These are phyloP conservation scores for Hemicrepidius hirtus DNA, from an alignment of 2,888 invertebrate genomes.

Conservation along the genomic window DNA sequence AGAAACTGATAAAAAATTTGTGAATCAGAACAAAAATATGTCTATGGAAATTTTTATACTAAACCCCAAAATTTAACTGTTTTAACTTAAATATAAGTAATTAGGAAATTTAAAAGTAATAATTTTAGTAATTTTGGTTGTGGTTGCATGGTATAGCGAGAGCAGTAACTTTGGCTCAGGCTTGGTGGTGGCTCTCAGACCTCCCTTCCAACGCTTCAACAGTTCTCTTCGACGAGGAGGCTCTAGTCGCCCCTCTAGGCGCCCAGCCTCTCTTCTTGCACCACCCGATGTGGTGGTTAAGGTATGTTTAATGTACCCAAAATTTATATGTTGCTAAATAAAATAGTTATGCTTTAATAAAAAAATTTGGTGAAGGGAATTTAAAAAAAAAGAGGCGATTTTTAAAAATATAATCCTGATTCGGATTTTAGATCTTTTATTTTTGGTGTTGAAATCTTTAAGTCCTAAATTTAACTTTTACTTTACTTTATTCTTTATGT, in stretches of 20 bases:
- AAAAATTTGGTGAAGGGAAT: too few relatives aligned
- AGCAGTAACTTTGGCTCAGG: slow-evolving; percentile 67
- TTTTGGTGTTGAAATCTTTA: too few relatives aligned
- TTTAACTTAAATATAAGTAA: too few relatives aligned
- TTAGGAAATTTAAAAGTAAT: background rate
- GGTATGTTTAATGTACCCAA: slow-evolving; percentile 57
- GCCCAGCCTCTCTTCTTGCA: slow-evolving; percentile 65
- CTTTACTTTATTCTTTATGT: background rate
- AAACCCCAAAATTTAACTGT: too few relatives aligned
- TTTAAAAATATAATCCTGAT: too few relatives aligned
- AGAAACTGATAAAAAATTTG: background rate
- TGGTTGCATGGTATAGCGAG: slow-evolving; percentile 69
- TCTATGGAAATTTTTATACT: background rate
- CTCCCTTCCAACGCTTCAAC: slow-evolving; percentile 70
- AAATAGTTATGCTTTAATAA: too few relatives aligned
- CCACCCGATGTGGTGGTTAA: slow-evolving; percentile 62
- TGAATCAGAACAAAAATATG: slow-evolving; percentile 1
- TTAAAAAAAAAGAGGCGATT: too few relatives aligned
- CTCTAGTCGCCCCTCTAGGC: slow-evolving; percentile 61
- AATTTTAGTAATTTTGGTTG: slow-evolving; percentile 54
- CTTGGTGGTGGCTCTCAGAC: slow-evolving; percentile 69
- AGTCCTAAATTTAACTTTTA: too few relatives aligned
- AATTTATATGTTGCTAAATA: too few relatives aligned
- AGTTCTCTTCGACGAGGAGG: slow-evolving; percentile 67
- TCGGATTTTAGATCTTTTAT: too few relatives aligned